Conservation (phyloP, 2,888 invertebrate species). For the Rhopalosiphum nymphaeae region DNA sequence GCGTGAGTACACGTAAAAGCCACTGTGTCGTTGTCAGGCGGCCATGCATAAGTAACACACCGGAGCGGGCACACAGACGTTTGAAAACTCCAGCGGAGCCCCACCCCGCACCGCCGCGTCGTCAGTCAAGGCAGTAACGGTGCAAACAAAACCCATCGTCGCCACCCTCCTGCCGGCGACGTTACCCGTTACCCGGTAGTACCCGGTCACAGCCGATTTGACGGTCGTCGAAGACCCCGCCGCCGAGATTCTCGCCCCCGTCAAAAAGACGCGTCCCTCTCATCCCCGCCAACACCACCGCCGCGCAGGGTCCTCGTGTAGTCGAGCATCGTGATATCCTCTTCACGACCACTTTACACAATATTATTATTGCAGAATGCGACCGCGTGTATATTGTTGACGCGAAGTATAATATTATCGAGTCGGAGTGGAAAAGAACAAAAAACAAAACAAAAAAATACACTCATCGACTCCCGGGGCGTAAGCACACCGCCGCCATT, state of each 20-base stretch:
- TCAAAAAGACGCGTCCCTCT: conserved; percentile 33
- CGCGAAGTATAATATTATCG: conserved; percentile 10
- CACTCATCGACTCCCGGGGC: neutral
- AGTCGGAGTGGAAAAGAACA: neutral
- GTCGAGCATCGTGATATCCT: conserved; percentile 1
- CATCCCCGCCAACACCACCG: neutral
- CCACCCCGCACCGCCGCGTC: neutral
- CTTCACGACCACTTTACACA: neutral
- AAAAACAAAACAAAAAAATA: neutral
- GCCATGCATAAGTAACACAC: conserved; percentile 62
- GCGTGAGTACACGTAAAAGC: conserved; percentile 55
- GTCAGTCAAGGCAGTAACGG: neutral
- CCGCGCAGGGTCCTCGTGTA: neutral
- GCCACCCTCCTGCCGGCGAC: neutral
- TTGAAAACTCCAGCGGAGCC: conserved; percentile 51
- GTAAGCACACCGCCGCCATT: neutral
- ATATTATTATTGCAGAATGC: neutral
- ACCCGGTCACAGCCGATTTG: conserved; percentile 50
- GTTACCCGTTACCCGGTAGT: conserved; percentile 53
- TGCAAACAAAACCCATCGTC: conserved; percentile 55
- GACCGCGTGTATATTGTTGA: neutral
- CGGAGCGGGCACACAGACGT: conserved; percentile 53
- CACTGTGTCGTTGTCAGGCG: conserved; percentile 62
- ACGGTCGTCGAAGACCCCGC: conserved; percentile 21
- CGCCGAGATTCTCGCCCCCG: conserved; percentile 7